Conservation (phyloP, 1,140 invertebrate genomes). For the Philopotamus ludificatus region DNA sequence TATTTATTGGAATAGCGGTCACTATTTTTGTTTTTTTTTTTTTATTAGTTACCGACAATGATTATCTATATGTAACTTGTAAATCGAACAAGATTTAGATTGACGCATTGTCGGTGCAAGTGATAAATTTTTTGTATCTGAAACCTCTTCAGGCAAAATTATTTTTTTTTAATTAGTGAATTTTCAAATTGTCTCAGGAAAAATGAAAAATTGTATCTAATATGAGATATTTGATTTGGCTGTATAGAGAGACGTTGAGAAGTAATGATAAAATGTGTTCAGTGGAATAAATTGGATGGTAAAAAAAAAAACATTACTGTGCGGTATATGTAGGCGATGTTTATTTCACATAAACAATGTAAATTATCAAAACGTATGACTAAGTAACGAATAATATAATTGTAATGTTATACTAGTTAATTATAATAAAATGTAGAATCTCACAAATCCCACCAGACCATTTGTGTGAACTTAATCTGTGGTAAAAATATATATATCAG, state of each 20-base stretch:
- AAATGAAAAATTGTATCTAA: background rate
- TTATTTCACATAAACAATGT: conserved; percentile 31
- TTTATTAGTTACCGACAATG: conserved; percentile 4
- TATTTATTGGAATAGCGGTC: background rate
- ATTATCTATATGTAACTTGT: too few species aligned
- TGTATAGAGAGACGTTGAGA: conserved; percentile 24
- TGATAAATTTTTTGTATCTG: conserved; percentile 20
- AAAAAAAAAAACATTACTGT: conserved; percentile 8
- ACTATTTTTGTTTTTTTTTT: too few species aligned
- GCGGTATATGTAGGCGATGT: conserved; percentile 21
- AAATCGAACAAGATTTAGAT: background rate
- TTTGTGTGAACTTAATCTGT: conserved; percentile 39
- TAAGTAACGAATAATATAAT: conserved; percentile 39
- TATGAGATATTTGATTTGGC: conserved; percentile 21
- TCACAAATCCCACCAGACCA: conserved; percentile 42
- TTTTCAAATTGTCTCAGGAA: conserved; percentile 21
- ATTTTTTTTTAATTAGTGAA: conserved; percentile 30
- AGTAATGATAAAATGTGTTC: conserved; percentile 24
- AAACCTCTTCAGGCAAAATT: conserved; percentile 6
- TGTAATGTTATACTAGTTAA: conserved; percentile 40
- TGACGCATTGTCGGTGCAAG: conserved; percentile 7
- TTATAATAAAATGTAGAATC: conserved; percentile 40
- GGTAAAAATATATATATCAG: conserved; percentile 31
- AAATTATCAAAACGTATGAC: conserved; percentile 29
- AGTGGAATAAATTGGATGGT: conserved; percentile 30